These are phyloP conservation scores for Sylvietta virens DNA, from an alignment of 2,113 vertebrate species.

Conservation along the genomic window DNA sequence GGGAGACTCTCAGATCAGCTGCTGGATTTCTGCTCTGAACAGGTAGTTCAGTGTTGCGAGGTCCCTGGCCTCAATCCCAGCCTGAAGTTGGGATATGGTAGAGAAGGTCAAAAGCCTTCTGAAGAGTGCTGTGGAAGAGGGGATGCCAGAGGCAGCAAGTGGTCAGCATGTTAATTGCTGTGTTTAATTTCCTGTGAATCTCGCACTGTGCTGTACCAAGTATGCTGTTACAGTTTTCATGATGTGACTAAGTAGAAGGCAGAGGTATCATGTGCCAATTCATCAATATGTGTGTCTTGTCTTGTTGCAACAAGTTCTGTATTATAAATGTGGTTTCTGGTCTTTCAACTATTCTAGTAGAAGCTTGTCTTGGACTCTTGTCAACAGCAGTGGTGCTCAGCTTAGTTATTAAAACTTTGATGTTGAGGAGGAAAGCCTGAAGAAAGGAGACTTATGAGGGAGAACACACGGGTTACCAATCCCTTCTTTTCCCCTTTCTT, in stretches of 20 bases:
- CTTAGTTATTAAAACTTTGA: slow-evolving; percentile 8
- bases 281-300: slow-evolving; percentile 20
- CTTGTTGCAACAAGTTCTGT: slow-evolving; percentile 30
- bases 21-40: background rate
- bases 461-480: background rate
- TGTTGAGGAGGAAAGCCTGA: background rate
- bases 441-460: background rate
- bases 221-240: background rate
- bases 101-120: background rate
- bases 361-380: slow-evolving; percentile 24
- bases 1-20: background rate
- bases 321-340: background rate
- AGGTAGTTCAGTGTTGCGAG: background rate
- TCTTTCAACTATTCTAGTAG: background rate
- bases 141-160: background rate
- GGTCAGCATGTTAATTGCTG: background rate
- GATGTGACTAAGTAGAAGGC: background rate
- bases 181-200: background rate
- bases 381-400: background rate
- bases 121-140: background rate
- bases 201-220: background rate
- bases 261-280: background rate
- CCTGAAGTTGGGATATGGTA: background rate
- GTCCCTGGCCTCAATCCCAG: background rate
- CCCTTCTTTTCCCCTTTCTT: background rate